Base-by-base conservation (phyloP, 1,140 invertebrate species). In the Plodia interpunctella region DNA sequence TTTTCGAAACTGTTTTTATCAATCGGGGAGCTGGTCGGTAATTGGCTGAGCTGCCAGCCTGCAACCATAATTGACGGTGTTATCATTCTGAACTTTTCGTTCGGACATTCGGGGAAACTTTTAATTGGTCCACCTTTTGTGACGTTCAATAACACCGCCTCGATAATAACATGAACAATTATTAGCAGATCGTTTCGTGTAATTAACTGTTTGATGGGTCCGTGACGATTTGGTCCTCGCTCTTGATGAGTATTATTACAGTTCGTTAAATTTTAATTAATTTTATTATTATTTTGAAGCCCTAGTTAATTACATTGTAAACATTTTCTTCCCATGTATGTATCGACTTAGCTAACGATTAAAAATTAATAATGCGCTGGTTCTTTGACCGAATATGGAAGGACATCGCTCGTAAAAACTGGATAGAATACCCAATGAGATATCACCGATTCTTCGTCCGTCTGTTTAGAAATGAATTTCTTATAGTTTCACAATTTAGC, bases 71-170 rank as follows among this genome's bases (percentile, higher is more conserved):
- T 84, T 83, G 78, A 84, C 77, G 74, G 71, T 81, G 83, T 77
- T 87, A 83, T 87, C 82, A 84, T 87, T 87, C 78, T 87, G 76
- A 72, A 78, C 78, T 83, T 77, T 81, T 73, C 68, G 74, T 68
- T 67, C 66, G 82, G 78, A 79, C 76, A 80, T 89, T 87, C 84
- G 84, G 72, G 80, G 83, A 89, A 89, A 89, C 70, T 87, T 74
- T 89, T 89, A 89, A 89, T 89, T 89, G 83, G 87, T 82, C 70
- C 77, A 82, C 73, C 80, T 86, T 84, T 87, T 83, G 80, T 80
- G 82, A 80, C 80, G 76, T 80, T 72, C 74, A 78, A 79, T 86
- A 86, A 82, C 70, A 76, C 82, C 83, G 82, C 79, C 72, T 65
- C 72, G 75, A 83, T 87, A 85, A 87, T 87, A 87, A 83, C 76